phyloP scores from a whole-genome alignment of 1,140 invertebrate species.

The Pemphigus obesinymphae region DNA sequence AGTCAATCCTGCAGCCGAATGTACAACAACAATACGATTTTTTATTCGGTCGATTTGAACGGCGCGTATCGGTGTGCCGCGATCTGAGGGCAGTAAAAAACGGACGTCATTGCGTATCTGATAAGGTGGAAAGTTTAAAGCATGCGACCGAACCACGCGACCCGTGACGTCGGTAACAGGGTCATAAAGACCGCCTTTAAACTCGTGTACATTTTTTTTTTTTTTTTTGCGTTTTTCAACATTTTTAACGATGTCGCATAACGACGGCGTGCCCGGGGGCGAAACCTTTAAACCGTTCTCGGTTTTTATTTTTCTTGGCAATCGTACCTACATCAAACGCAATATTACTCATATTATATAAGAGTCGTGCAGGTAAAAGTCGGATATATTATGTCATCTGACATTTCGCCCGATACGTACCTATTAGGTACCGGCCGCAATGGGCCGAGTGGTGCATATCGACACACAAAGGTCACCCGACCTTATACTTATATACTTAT shows the following conservation, averaged over 20 bases:
- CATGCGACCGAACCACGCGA: background rate
- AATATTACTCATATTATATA: too few species aligned
- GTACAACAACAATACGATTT: background rate
- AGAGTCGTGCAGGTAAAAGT: too few species aligned
- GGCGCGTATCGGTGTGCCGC: background rate
- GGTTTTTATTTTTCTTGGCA: too few species aligned
- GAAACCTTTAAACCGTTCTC: too few species aligned
- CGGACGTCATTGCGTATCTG: background rate
- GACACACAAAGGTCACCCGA: background rate
- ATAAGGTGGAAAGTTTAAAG: background rate
- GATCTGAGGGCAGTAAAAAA: background rate
- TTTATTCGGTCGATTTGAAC: background rate
- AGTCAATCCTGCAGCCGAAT: background rate
- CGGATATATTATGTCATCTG: too few species aligned
- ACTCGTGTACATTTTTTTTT: background rate
- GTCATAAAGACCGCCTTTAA: slow-evolving; percentile 9
- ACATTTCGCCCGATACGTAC: background rate
- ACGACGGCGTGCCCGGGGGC: too few species aligned
- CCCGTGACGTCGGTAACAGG: background rate
- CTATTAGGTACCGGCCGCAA: background rate
- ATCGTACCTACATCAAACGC: too few species aligned
- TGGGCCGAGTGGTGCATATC: background rate
- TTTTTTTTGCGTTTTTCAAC: too few species aligned
- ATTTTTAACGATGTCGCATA: too few species aligned
- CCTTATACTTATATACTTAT: too few species aligned